Evolutionary conservation across 2,113 vertebrate genomes (phyloP).

Genomic region (Mesocricetus auratus): DNA sequence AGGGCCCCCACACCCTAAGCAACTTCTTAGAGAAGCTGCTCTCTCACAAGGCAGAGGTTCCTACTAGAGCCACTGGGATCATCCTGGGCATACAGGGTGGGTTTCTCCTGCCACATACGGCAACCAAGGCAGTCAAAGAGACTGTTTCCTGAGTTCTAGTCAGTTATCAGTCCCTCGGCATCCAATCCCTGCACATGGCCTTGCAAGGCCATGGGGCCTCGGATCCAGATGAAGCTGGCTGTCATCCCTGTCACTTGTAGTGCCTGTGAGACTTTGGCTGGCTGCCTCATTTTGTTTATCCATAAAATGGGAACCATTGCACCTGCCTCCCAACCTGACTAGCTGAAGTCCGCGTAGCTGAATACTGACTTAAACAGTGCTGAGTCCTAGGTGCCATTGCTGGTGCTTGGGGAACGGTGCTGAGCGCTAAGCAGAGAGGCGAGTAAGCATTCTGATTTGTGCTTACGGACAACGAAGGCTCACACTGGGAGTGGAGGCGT

Average conservation of each 20-base stretch:
- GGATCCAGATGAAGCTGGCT: background rate
- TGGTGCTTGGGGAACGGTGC: background rate
- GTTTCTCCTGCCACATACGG: background rate
- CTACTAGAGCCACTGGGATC: background rate
- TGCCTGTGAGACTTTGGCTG: background rate
- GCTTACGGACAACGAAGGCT: fast-evolving
- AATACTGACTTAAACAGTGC: too few species aligned
- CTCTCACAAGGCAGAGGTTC: fast-evolving
- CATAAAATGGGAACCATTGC: background rate
- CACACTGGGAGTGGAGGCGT: background rate
- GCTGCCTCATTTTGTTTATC: background rate
- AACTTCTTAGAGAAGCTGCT: background rate
- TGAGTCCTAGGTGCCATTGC: background rate
- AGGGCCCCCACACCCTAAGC: too few species aligned
- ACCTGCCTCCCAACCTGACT: background rate
- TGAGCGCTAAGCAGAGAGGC: fast-evolving
- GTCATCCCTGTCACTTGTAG: background rate
- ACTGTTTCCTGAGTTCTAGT: background rate
- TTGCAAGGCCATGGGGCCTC: background rate
- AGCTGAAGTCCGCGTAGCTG: fast-evolving
- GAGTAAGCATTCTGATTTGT: fast-evolving
- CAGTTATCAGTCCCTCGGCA: background rate
- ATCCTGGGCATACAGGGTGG: fast-evolving
- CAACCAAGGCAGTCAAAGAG: fast-evolving
- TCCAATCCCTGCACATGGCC: fast-evolving